Base-by-base conservation (phyloP, 2,113 vertebrate species). In the Chaetura pelagica region DNA sequence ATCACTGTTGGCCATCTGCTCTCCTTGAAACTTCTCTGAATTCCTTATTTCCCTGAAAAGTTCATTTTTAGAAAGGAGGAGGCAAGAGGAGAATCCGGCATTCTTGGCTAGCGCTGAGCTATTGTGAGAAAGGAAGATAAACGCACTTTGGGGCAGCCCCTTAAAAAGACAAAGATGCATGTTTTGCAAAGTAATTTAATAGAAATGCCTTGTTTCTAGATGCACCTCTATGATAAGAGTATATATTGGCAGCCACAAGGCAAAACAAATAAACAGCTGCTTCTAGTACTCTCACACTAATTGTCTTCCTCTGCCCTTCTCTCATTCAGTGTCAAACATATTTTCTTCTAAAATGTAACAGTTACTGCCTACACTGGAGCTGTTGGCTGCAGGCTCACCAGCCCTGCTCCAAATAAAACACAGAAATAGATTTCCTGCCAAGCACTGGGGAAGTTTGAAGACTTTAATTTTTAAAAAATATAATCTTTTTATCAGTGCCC, bases 401-500 rank as follows among this genome's bases (percentile, higher is more conserved):
- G 84, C 77, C 67, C 91, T 80, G 89, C 93, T 97, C 96, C 96
- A 97, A 97, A 96, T 92, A 94, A 96, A 97, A 97, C 87, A 97
- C 69, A 97, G 94, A 69, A 97, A 96, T 49, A 91, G 90, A 91
- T 82, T 89, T 93, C 91, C 84, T 87, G 95, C 97, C 97, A 98
- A 96, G 74, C 79, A 87, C 87, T 1, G 69, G 88, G 89, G 94
- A 97, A 96, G 85, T 77, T 62, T 92, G 78, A 96, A 95, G 94
- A 76, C 63, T 90, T 94, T 2, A 86, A 90, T 94, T 96, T 42
- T 96, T 97, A 26, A 77, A 94, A 97, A 97, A 96, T 84, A 92
- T 29, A 95, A 96, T 97, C 88, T 95, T 96, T 97, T 97, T 96
- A 96, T 96, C 95, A 78, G 93, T 84, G 91, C 96, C 74, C 82